Evolutionary conservation across 2,113 vertebrate genomes (phyloP), one percentile per base, ranked within the genome.

Genomic region (Thymallus thymallus): DNA sequence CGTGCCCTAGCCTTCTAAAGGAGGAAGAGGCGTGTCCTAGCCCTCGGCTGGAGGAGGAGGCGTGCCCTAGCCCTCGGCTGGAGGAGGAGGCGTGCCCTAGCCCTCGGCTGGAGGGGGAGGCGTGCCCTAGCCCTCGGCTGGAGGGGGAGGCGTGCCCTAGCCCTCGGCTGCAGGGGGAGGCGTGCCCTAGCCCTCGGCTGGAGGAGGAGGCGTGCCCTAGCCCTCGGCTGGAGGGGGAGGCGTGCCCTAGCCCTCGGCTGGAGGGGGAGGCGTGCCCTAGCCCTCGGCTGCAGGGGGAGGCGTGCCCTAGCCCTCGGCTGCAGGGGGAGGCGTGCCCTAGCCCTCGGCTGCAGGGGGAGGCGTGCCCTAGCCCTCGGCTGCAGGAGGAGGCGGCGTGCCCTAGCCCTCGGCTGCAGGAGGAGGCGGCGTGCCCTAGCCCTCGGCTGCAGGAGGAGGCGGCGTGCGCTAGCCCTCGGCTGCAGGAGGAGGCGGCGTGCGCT

Each of bases 251-350:
- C 12, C 12, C 12, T 51, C 16, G 48, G 48, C 65, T 6, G 65
- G 73, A 69, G 64, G 13, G 22, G 24, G 65, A 63, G n/a, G 55
- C 46, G 35, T 48, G 68, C 41, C 10, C 51, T 41, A 58, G 35
- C 71, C 76, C 76, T 58, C 64, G 46, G 45, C 48, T 32, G 56
- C 63, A 76, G 5, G n/a, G 62, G 12, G 55, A 22, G 56, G 55
- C 30, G 73, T 51, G 48, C 12, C 16, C 12, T 18, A 2, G 46
- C 46, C 12, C 48, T 18, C 76, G 61, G 23, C 24, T 1, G 61
- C 29, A 65, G 63, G 18, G 20, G 16, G 26, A 6, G 14, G 12
- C 22, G 10, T 58, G 55, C n/a, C 16, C 18, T 6, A 6, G 12
- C 23, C 23, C 60, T 45, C 1, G 3, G 30, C 16, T 4, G 35